Evolutionary conservation across 2,797 vertebrate species (phyloP), one percentile per base, ranked within the genome.

Genomic region (Hirundo rustica): DNA sequence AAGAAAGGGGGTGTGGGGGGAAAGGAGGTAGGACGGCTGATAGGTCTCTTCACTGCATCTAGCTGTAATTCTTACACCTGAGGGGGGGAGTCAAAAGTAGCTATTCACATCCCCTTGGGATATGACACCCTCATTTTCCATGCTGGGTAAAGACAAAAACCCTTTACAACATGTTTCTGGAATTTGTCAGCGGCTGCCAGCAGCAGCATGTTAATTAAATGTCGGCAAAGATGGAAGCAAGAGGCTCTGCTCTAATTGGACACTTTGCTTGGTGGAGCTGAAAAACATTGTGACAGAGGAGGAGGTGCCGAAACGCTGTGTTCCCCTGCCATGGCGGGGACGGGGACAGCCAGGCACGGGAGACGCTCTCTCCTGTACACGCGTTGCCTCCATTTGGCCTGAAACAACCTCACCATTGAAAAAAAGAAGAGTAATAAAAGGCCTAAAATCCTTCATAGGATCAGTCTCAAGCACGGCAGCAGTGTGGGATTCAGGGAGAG

Each of bases 151-250:
- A 98, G 97, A 98, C 97, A 98, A 98, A 98, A 98, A 96, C 96
- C 96, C 97, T 97, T 98, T 97, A 97, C 96, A 97, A 97, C 97
- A 96, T 96, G 97, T 97, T 98, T 97, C 97, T 98, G 97, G 97
- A 97, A 97, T 98, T 97, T 98, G 97, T 98, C 97, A 97, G 96
- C 91, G 92, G 97, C 97, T 98, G 97, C 97, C 97, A 97, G 96
- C 97, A 97, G 97, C 96, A 97, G 97, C 97, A 94, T 97, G 97
- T 98, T 98, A 98, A 98, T 98, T 98, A 98, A 98, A 97, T 96
- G 97, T 97, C 94, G 94, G 97, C 97, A 97, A 97, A 98, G 98
- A 98, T 98, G 98, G 97, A 97, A 98, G 98, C 96, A 89, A 96
- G 97, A 97, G 97, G 94, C 96, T 96, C 71, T 71, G 96, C 97